phyloP scores from a whole-genome alignment of 2,888 invertebrate species.

The Acanthococcus lagerstroemiae region DNA sequence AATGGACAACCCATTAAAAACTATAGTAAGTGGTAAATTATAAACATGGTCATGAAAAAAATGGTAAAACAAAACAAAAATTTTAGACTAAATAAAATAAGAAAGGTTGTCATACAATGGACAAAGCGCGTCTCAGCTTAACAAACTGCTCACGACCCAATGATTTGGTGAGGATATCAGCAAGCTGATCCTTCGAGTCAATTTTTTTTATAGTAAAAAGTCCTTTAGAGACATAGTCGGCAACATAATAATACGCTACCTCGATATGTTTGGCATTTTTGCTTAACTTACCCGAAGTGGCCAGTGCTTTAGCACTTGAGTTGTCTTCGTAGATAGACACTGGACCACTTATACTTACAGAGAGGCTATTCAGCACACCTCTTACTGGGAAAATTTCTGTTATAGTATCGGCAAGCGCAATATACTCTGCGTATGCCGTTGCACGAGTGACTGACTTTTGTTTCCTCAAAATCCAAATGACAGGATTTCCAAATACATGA shows the following conservation, averaged over 20 bases:
- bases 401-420: neutral
- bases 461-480: conserved; percentile 5
- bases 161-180: conserved; percentile 2
- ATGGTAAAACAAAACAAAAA: neutral
- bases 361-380: neutral
- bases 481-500: neutral
- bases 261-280: neutral
- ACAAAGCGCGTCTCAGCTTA: neutral
- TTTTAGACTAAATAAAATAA: too few relatives aligned
- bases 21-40: neutral
- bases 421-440: neutral
- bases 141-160: neutral
- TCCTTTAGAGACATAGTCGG: too few relatives aligned
- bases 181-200: neutral
- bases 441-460: neutral
- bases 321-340: neutral
- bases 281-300: too few relatives aligned
- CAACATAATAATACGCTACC: conserved; percentile 2
- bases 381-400: neutral
- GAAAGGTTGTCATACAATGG: too few relatives aligned
- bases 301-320: neutral
- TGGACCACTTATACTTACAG: neutral
- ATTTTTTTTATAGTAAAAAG: neutral
- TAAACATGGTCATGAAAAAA: neutral
- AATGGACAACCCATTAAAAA: neutral